These are phyloP conservation scores for Tylochromis polylepis DNA, from an alignment of 2,113 vertebrate genomes.

Conservation along the genomic window DNA sequence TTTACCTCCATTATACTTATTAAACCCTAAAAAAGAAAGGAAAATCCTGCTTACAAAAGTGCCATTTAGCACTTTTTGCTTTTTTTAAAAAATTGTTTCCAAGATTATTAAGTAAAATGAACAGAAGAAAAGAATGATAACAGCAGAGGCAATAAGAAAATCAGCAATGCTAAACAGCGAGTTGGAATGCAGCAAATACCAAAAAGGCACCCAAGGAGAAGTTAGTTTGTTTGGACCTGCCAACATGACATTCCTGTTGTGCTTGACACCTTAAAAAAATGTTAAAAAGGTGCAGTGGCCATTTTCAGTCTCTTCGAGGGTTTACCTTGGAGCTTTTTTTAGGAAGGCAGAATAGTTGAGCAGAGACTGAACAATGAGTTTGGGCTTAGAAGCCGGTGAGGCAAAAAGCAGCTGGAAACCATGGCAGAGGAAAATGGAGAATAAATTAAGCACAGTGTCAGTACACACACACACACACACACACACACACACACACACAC, in stretches of 20 bases:
- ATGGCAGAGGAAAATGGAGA: not conserved
- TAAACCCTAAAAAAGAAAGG: not conserved
- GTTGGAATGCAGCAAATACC: not conserved
- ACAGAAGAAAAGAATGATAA: not conserved
- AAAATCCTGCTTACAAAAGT: not conserved
- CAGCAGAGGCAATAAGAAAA: not conserved
- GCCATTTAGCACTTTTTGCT: not conserved
- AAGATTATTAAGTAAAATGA: not conserved
- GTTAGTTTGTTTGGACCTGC: not conserved
- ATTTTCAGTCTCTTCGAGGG: not conserved
- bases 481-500: not conserved
- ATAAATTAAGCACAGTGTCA: not conserved
- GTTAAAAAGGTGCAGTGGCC: not conserved
- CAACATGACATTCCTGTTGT: not conserved
- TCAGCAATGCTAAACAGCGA: not conserved
- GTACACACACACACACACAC: not conserved
- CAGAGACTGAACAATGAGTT: constrained; percentile 1
- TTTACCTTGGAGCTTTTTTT: not conserved
- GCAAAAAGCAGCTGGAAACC: constrained; percentile 44
- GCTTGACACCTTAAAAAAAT: not conserved
- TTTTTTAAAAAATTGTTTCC: not conserved
- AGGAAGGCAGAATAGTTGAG: not conserved
- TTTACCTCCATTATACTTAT: not conserved
- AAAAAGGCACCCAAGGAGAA: not conserved
- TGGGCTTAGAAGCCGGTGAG: not conserved